These are phyloP conservation scores for Atherinomorus stipes DNA, from an alignment of 2,113 vertebrate genomes.

Conservation along the genomic window DNA sequence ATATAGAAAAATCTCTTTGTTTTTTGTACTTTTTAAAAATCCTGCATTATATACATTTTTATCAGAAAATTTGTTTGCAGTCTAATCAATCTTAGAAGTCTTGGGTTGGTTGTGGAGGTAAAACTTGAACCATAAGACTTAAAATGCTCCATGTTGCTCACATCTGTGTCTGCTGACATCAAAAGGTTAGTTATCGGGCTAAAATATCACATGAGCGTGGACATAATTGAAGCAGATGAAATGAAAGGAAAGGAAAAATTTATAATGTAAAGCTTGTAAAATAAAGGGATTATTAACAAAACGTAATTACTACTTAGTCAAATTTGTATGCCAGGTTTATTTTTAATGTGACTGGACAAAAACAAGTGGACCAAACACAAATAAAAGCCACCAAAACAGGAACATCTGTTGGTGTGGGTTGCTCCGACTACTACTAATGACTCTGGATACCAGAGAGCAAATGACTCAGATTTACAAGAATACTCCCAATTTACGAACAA, in stretches of 20 bases:
- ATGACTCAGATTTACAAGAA: neutral
- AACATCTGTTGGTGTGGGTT: conserved; percentile 1
- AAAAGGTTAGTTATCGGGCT: neutral
- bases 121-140: neutral
- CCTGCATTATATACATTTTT: too few relatives aligned
- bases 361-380: neutral
- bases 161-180: too few relatives aligned
- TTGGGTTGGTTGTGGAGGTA: neutral
- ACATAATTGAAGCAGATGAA: neutral
- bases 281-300: neutral
- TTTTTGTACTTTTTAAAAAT: too few relatives aligned
- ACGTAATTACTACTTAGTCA: neutral
- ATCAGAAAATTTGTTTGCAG: too few relatives aligned
- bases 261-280: too few relatives aligned
- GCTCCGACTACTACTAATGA: neutral
- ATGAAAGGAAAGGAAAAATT: too few relatives aligned
- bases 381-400: neutral
- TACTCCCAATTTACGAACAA: neutral
- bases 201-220: neutral
- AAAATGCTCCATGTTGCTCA: too few relatives aligned
- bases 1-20: too few relatives aligned
- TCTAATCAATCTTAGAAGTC: neutral
- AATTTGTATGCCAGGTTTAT: neutral
- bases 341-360: neutral
- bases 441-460: conserved; percentile 12